Conservation (phyloP, 2,797 vertebrate genomes). For the Trachurus trachurus region DNA sequence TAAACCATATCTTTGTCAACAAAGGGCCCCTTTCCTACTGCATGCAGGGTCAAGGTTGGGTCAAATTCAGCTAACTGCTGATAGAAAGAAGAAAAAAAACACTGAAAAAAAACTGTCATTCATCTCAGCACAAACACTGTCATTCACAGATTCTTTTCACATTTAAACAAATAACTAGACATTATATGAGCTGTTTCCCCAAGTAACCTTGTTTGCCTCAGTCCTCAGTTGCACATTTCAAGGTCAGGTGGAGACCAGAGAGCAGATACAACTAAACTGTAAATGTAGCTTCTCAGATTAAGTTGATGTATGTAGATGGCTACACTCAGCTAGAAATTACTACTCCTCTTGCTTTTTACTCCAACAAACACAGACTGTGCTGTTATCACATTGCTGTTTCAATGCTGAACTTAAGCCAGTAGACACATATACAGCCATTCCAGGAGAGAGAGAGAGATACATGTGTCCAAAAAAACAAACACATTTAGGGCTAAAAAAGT, state of each 20-base stretch:
- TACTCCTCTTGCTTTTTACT: background rate
- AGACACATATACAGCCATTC: slow-evolving; percentile 18
- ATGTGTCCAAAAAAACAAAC: slow-evolving; percentile 7
- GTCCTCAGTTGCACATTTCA: slow-evolving; percentile 6
- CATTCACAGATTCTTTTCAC: background rate
- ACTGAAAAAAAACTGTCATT: background rate
- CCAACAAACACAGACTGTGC: background rate
- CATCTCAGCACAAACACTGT: background rate
- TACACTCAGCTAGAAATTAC: slow-evolving; percentile 1
- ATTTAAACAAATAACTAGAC: background rate
- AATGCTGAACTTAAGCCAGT: slow-evolving; percentile 4
- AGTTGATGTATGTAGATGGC: slow-evolving; percentile 19
- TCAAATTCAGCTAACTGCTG: background rate
- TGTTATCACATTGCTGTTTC: slow-evolving; percentile 16
- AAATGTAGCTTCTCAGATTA: slow-evolving; percentile 20
- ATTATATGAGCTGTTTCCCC: slow-evolving; percentile 13
- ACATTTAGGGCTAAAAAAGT: slow-evolving; percentile 18
- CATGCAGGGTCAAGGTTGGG: slow-evolving; percentile 1
- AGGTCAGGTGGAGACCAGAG: slow-evolving; percentile 20
- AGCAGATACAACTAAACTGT: slow-evolving; percentile 19
- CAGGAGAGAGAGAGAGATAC: slow-evolving; percentile 7
- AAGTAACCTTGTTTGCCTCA: background rate
- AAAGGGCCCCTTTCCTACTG: slow-evolving; percentile 3
- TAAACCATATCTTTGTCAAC: slow-evolving; percentile 22
- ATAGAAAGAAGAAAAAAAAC: background rate